Evolutionary conservation across 2,797 vertebrate genomes (phyloP).

Genomic region (Gambusia yucatana): DNA sequence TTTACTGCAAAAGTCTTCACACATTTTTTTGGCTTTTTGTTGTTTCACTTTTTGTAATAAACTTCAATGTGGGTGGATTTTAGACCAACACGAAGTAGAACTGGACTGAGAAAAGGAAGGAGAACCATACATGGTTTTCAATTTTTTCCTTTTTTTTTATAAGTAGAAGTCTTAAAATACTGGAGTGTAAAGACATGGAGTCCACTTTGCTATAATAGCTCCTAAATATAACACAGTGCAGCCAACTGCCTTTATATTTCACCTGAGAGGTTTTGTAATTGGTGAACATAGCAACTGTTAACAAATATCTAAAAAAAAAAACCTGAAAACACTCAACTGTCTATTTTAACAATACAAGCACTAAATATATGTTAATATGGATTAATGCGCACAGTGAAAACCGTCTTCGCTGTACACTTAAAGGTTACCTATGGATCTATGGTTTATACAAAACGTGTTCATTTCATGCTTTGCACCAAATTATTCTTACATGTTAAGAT

Average conservation of each 20-base stretch:
- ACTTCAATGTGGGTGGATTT: background rate
- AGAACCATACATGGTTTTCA: background rate
- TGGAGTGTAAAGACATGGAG: background rate
- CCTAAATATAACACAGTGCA: background rate
- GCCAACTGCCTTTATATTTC: background rate
- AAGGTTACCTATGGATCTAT: no score
- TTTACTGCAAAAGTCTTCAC: constrained; percentile 48
- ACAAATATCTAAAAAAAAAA: no score
- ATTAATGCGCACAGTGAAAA: no score
- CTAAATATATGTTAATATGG: no score
- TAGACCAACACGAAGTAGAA: background rate
- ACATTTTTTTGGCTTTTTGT: background rate
- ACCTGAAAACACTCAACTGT: background rate
- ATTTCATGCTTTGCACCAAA: no score
- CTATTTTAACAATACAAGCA: no score
- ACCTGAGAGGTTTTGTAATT: background rate
- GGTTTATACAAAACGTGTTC: no score
- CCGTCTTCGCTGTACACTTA: no score
- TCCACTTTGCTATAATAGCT: background rate
- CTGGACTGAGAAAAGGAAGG: background rate
- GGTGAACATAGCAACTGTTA: background rate
- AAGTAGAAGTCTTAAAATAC: background rate
- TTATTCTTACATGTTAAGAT: no score
- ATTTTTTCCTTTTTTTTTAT: background rate
- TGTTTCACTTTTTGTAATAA: background rate